Conservation (phyloP, 2,797 vertebrate genomes). For the Rallus crepitans region DNA sequence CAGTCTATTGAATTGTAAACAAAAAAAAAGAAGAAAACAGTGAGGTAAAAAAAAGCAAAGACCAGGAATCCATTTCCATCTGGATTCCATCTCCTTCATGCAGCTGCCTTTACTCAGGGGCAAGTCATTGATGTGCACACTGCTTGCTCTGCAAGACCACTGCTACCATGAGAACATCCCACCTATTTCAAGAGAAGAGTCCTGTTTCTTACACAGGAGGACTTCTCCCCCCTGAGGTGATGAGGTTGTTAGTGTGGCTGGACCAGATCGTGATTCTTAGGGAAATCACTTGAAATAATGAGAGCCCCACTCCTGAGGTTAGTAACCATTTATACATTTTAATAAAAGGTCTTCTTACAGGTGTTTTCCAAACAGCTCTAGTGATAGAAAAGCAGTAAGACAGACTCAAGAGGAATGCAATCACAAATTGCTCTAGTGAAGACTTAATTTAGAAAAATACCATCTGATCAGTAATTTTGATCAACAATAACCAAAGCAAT, state of each 20-base stretch:
- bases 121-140: neutral
- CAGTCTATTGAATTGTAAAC: conserved; percentile 42
- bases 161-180: neutral
- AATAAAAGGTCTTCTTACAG: neutral
- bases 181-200: neutral
- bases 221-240: neutral
- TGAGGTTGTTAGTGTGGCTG: neutral
- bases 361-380: neutral
- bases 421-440: neutral
- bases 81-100: neutral
- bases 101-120: neutral
- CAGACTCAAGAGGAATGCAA: neutral
- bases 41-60: neutral
- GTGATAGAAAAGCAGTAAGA: neutral
- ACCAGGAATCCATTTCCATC: neutral
- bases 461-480: neutral
- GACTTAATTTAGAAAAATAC: neutral
- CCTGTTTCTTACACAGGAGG: neutral
- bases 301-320: neutral
- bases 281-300: neutral
- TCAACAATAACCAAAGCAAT: neutral
- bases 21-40: conserved; percentile 24
- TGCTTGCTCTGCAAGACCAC: neutral
- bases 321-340: neutral
- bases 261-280: neutral